These are phyloP conservation scores for Sebastes hubbsi DNA, from an alignment of 2,797 vertebrate genomes.

Conservation along the genomic window DNA sequence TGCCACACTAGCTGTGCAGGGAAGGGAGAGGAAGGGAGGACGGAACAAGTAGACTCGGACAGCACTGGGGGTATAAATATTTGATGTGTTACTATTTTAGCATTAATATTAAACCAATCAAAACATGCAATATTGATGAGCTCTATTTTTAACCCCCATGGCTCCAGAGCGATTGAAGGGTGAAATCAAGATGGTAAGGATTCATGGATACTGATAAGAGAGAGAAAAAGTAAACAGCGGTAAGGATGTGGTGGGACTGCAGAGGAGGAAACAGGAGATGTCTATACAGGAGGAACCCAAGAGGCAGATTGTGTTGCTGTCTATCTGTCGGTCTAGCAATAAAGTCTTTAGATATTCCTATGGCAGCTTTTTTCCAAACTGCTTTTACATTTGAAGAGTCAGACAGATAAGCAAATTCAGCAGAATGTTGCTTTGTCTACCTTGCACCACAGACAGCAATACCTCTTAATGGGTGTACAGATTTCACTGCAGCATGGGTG, in stretches of 20 bases:
- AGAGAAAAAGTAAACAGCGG: conserved; percentile 15
- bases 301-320: conserved; percentile 25
- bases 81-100: conserved; percentile 82
- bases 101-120: conserved; percentile 83
- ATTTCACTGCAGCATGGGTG: conserved; percentile 79
- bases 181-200: conserved; percentile 59
- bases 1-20: conserved; percentile 31
- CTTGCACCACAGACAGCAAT: conserved; percentile 59
- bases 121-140: conserved; percentile 80
- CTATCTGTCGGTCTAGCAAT: conserved; percentile 28
- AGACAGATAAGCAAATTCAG: conserved; percentile 66
- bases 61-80: conserved; percentile 73
- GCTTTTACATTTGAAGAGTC: conserved; percentile 59
- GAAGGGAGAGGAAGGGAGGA: conserved; percentile 6
- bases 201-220: conserved; percentile 23
- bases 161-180: conserved; percentile 56
- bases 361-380: conserved; percentile 53
- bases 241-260: conserved; percentile 25
- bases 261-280: conserved; percentile 33
- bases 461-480: conserved; percentile 70
- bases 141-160: conserved; percentile 75
- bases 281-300: conserved; percentile 20
- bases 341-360: conserved; percentile 31
- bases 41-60: conserved; percentile 45
- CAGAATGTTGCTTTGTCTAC: conserved; percentile 52